Percentiles rank a stretch among this genome's conserved stretches.
Conservation (phyloP, 1,140 invertebrate genomes). For the Meloidogyne chitwoodi region DNA sequence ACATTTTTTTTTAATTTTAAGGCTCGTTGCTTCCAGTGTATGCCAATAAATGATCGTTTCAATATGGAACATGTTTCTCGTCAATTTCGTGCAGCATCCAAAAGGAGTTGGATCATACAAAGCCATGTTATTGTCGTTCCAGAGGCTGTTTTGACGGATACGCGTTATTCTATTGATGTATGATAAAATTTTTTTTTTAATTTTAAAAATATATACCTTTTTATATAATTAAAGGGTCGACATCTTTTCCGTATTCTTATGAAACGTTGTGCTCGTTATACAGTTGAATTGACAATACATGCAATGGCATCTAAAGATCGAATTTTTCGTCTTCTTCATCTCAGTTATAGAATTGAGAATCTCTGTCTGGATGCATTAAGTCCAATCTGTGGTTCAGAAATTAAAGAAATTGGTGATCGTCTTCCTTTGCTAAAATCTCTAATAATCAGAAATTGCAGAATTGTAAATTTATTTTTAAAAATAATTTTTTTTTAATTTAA, state of each 20-base stretch:
- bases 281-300: not conserved
- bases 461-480: not conserved
- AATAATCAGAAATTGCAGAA: not conserved
- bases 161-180: not conserved
- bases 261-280: not conserved
- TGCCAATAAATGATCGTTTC: not conserved
- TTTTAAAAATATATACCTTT: not conserved
- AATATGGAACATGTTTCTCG: not conserved
- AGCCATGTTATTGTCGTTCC: not conserved
- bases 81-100: not conserved
- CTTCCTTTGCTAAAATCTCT: not conserved
- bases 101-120: not conserved
- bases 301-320: not conserved
- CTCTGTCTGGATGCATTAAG: not conserved
- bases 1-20: not conserved
- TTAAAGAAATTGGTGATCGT: not conserved
- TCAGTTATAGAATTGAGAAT: not conserved
- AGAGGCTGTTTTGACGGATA: not conserved
- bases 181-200: not conserved
- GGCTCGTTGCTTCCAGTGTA: not conserved
- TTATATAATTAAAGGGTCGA: not conserved
- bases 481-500: not conserved
- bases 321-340: not conserved
- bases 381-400: not conserved
- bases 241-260: not conserved